phyloP scores from a whole-genome alignment of 2,888 invertebrate genomes.

The Yponomeuta cagnagella region DNA sequence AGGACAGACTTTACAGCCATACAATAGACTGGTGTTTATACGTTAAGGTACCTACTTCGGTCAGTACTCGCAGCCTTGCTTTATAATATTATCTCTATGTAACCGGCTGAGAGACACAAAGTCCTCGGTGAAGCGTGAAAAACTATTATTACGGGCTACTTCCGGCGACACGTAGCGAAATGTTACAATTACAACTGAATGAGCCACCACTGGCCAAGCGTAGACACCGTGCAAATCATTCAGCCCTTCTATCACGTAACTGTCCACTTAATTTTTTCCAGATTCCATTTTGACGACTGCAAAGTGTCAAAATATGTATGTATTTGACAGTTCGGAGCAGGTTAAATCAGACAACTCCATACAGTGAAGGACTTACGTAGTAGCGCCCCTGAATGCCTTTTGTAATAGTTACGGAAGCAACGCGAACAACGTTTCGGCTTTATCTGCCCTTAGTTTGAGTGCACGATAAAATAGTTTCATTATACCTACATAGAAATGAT shows the following conservation, averaged over 20 bases:
- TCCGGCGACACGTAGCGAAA: background rate
- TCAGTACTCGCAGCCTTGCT: background rate
- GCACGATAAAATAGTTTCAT: background rate
- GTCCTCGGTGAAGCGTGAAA: constrained; percentile 2
- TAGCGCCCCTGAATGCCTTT: background rate
- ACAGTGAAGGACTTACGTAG: too few species aligned
- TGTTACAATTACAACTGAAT: background rate
- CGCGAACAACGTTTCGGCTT: background rate
- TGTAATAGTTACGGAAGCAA: background rate
- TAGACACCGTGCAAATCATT: background rate
- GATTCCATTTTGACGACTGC: too few species aligned
- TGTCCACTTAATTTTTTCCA: too few species aligned
- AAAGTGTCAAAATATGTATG: too few species aligned
- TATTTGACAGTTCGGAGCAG: too few species aligned
- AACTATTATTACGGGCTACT: background rate
- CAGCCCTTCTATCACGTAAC: background rate
- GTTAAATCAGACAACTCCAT: too few species aligned
- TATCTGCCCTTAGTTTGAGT: background rate
- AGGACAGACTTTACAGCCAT: too few species aligned
- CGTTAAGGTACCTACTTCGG: background rate
- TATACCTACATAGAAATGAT: background rate
- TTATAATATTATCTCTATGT: background rate
- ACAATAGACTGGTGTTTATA: too few species aligned
- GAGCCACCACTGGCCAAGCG: background rate
- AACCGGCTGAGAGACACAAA: background rate